A percentile compares a stretch with the other conserved stretches of the same genome.
Conservation (phyloP, 2,888 invertebrate genomes). For the Actias luna region DNA sequence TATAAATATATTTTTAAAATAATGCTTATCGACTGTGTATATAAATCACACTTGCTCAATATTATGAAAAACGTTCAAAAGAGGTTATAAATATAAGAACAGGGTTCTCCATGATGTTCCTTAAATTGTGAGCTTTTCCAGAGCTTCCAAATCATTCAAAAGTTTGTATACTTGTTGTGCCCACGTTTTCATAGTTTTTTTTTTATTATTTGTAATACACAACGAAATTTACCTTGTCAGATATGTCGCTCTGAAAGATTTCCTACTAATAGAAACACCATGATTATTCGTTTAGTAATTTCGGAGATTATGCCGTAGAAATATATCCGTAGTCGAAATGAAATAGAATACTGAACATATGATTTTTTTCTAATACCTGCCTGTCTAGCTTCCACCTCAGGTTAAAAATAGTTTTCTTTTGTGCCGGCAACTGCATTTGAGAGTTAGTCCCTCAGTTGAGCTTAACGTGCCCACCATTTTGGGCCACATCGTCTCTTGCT, state of each 20-base stretch:
- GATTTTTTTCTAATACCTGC: background rate
- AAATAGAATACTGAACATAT: too few relatives aligned
- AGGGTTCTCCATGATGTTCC: constrained; percentile 12
- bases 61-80: constrained; percentile 5
- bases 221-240: too few relatives aligned
- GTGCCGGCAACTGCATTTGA: too few relatives aligned
- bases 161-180: background rate
- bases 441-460: background rate
- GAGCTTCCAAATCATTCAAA: constrained; percentile 18
- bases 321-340: too few relatives aligned
- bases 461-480: too few relatives aligned
- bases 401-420: too few relatives aligned
- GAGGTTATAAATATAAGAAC: constrained; percentile 10
- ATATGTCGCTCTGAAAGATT: background rate
- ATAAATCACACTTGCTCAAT: constrained; percentile 24
- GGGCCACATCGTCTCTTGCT: too few relatives aligned
- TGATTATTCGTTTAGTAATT: background rate
- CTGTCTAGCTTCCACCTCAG: too few relatives aligned
- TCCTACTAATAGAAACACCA: background rate
- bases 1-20: constrained; percentile 22
- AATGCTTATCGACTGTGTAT: background rate
- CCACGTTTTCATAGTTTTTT: constrained; percentile 4
- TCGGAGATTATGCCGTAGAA: background rate
- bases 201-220: too few relatives aligned
- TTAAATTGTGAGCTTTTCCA: constrained; percentile 10